Base-by-base conservation (phyloP, 2,113 vertebrate genomes). In the Reinhardtius hippoglossoides region DNA sequence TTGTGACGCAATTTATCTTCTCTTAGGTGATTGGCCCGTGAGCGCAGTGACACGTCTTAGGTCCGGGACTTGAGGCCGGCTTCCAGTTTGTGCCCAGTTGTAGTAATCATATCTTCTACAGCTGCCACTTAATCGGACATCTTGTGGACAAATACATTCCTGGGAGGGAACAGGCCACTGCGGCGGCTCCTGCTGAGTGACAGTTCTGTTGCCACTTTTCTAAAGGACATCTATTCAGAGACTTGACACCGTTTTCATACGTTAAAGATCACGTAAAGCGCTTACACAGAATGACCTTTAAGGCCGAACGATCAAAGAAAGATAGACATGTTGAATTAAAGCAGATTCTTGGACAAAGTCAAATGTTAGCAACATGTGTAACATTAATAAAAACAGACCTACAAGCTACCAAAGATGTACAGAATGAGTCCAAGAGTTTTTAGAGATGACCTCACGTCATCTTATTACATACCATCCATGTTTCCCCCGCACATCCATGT, bases 51-150 rank as follows among this genome's bases (percentile, higher is more conserved):
- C 24, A 56, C 55, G 57, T 31, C 44, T 74, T 27, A 35, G 18
- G 31, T 62, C 46, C 31, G 40, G 44, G 31, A 48, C 67, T 94
- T 93, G 88, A 93, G 87, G 87, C 69, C 1, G 72, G 93, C 94
- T 92, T 95, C 94, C 92, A 92, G 76, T 87, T 92, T 88, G 88
- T 73, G 84, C 87, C 80, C 95, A 94, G 96, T 96, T 92, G 92
- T 77, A 83, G 96, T 95, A 97, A 98, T 89, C 72, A 7, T 87
- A 97, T 94, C 94, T 94, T 74, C 81, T 87, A 89, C 96, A 98
- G 96, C 96, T 97, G 96, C 93, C 82, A 75, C 70, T 91, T 87
- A 87, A 85, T 92, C 77, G 83, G 78, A 83, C 71, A 88, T 91
- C 74, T 67, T 66, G 67, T 79, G 85, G 89, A 89, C 81, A 87